Conservation (phyloP, 1,140 invertebrate genomes). For the Lucilia sericata region DNA sequence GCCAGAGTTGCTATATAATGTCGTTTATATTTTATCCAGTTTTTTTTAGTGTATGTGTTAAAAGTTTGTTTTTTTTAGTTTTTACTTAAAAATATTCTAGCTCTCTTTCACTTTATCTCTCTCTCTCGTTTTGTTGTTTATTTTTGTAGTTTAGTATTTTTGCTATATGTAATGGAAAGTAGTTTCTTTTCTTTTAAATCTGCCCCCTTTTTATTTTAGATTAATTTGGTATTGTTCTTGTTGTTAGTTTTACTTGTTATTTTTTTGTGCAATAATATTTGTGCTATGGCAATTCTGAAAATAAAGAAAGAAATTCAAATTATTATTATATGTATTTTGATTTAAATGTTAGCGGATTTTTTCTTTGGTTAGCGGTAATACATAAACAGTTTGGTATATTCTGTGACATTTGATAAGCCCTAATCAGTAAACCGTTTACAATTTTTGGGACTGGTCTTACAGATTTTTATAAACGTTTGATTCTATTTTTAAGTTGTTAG, state of each 20-base stretch:
- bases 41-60: background rate
- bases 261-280: conserved; percentile 38
- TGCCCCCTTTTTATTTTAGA: background rate
- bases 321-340: too few species aligned
- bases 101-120: background rate
- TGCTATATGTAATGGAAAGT: conserved; percentile 8
- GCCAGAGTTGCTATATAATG: background rate
- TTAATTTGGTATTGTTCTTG: conserved; percentile 12
- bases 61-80: background rate
- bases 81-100: background rate
- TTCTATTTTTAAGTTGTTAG: too few species aligned
- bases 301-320: too few species aligned
- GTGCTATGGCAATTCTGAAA: conserved; percentile 40
- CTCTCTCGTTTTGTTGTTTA: background rate
- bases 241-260: background rate
- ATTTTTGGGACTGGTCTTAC: too few species aligned
- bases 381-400: too few species aligned
- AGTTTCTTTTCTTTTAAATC: background rate
- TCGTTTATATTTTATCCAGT: background rate
- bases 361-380: too few species aligned
- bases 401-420: too few species aligned
- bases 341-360: too few species aligned
- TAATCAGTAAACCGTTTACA: too few species aligned
- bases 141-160: conserved; percentile 9
- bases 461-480: too few species aligned